Evolutionary conservation across 2,888 invertebrate genomes (phyloP).

Genomic region (Imbricaverruca yamaguchii): DNA sequence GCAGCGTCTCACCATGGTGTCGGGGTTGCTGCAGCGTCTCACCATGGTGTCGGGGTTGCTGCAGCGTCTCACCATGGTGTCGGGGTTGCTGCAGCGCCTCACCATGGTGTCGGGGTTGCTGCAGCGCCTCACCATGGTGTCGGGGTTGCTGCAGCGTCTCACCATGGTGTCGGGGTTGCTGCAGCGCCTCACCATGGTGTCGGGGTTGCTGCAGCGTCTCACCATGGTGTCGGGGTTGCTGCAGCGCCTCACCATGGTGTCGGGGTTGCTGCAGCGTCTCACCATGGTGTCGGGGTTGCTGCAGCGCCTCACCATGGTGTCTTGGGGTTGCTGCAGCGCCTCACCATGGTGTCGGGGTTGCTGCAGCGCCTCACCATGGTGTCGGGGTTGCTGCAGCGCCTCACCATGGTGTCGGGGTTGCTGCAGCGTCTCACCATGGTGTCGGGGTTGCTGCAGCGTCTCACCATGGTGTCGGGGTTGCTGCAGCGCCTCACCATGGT

Average conservation of each 20-base stretch:
- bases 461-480: background rate
- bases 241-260: background rate
- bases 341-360: background rate
- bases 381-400: background rate
- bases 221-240: background rate
- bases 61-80: background rate
- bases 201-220: background rate
- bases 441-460: background rate
- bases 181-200: background rate
- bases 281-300: background rate
- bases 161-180: background rate
- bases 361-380: background rate
- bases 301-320: background rate
- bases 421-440: background rate
- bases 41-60: background rate
- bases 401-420: background rate
- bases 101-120: background rate
- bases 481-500: background rate
- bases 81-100: background rate
- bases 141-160: background rate
- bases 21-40: background rate
- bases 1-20: background rate
- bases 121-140: background rate
- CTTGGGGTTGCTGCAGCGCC: background rate
- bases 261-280: background rate